Evolutionary conservation across 2,113 vertebrate genomes (phyloP).

Genomic region (Polyodon spathula): DNA sequence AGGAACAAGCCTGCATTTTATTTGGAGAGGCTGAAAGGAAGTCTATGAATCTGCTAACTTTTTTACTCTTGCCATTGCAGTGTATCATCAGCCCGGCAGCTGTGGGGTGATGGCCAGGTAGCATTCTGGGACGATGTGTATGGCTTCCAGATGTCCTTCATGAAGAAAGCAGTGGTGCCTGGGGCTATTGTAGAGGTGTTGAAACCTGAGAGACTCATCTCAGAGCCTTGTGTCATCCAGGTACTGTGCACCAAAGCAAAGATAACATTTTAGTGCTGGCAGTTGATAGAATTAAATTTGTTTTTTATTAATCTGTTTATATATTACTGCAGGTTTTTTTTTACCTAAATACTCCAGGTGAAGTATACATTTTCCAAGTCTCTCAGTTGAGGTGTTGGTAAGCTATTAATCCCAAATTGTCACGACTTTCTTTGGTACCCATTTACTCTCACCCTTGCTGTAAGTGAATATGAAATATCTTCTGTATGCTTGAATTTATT

Average conservation of each 20-base stretch:
- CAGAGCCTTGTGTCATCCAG: constrained; percentile 71
- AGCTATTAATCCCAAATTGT: too few species aligned
- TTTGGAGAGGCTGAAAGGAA: too few species aligned
- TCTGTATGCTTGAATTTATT: too few species aligned
- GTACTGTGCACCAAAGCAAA: constrained; percentile 40
- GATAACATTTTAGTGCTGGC: background rate
- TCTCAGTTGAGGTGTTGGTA: too few species aligned
- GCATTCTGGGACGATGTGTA: constrained; percentile 92
- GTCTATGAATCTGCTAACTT: background rate
- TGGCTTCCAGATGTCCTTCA: constrained; percentile 89
- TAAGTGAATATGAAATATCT: too few species aligned
- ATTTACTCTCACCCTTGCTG: too few species aligned
- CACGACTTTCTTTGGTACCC: too few species aligned
- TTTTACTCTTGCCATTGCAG: constrained; percentile 46
- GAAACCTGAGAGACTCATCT: constrained; percentile 68
- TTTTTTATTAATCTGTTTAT: background rate
- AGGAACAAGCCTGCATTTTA: too few species aligned
- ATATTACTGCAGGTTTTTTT: background rate
- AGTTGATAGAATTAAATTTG: constrained; percentile 1
- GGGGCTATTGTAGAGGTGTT: constrained; percentile 79
- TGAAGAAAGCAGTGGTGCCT: constrained; percentile 82
- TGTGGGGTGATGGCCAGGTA: constrained; percentile 59
- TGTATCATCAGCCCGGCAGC: constrained; percentile 80
- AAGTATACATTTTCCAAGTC: too few species aligned
- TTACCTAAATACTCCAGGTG: background rate